Conservation (phyloP, 2,797 vertebrate genomes). For the Dallia pectoralis region DNA sequence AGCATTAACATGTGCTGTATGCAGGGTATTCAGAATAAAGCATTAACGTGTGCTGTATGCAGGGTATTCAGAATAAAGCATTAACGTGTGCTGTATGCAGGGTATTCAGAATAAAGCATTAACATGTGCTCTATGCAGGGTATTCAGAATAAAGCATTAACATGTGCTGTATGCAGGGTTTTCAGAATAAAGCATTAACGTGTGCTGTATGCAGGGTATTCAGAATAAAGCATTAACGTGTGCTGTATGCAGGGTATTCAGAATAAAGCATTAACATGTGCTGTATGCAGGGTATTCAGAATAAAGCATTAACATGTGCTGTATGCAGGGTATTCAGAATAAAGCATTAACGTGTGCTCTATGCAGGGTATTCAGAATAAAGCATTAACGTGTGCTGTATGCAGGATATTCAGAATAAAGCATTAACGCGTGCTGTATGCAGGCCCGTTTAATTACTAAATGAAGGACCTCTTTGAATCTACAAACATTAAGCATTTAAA, state of each 20-base stretch:
- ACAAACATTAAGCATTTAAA: not conserved
- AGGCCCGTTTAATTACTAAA: not conserved
- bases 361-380: no score
- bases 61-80: constrained; percentile 4
- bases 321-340: not conserved
- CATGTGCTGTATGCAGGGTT: not conserved
- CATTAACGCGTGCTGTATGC: no score
- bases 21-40: not conserved
- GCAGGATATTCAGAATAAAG: not conserved
- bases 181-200: no score
- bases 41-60: no score
- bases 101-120: not conserved
- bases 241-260: not conserved
- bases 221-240: not conserved
- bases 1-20: not conserved
- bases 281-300: no score
- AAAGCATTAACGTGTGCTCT: no score
- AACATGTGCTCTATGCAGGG: no score
- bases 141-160: constrained; percentile 1
- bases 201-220: no score
- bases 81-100: not conserved
- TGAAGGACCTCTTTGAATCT: not conserved
- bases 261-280: no score
- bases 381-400: not conserved
- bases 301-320: constrained; percentile 3